phyloP scores from a whole-genome alignment of 2,113 vertebrate species.

The Ceyx cyanopectus region DNA sequence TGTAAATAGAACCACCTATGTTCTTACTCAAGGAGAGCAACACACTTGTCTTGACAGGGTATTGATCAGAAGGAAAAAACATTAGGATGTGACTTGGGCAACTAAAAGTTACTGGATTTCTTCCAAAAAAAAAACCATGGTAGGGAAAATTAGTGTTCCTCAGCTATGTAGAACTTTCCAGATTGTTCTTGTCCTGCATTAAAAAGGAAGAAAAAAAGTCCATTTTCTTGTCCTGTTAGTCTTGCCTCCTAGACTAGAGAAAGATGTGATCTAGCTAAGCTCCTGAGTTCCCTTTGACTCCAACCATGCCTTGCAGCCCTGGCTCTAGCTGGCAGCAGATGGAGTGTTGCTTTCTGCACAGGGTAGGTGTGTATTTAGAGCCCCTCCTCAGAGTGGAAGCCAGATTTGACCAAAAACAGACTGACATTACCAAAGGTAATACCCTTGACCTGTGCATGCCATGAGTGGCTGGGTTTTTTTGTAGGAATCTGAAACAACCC shows the following conservation, averaged over 20 bases:
- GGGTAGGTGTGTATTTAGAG: conserved; percentile 3
- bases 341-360: conserved; percentile 28
- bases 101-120: conserved; percentile 24
- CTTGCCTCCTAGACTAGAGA: conserved; percentile 9
- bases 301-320: conserved; percentile 45
- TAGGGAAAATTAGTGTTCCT: neutral
- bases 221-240: conserved; percentile 27
- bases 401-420: conserved; percentile 65
- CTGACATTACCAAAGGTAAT: conserved; percentile 70
- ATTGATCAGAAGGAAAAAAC: conserved; percentile 17
- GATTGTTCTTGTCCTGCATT: conserved; percentile 38
- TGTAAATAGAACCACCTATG: conserved; percentile 81
- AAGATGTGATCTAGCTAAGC: neutral
- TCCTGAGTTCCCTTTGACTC: neutral
- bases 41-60: conserved; percentile 60
- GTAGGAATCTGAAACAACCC: conserved; percentile 39
- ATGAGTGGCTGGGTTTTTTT: conserved; percentile 30
- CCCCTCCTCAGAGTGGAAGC: conserved; percentile 16
- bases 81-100: conserved; percentile 46
- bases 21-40: conserved; percentile 69
- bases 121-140: neutral
- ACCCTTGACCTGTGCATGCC: conserved; percentile 52
- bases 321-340: conserved; percentile 27
- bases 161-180: neutral
- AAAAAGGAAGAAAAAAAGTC: neutral